phyloP scores from a whole-genome alignment of 2,888 invertebrate genomes.

The Tenthredo mesomela region DNA sequence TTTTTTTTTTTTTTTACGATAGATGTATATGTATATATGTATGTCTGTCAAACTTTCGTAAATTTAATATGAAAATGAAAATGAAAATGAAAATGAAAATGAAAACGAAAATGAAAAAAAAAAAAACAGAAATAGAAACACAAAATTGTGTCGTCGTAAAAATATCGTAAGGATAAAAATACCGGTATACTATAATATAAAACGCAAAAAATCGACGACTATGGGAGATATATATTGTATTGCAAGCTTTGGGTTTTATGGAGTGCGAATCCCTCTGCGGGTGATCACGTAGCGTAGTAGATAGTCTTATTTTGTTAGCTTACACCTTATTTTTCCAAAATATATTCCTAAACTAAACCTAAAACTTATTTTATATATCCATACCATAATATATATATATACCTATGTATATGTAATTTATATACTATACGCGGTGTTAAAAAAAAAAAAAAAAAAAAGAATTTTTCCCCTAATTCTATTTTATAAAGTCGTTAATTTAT shows the following conservation, averaged over 20 bases:
- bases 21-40: too few relatives aligned
- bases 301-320: too few relatives aligned
- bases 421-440: not conserved
- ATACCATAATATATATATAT: too few relatives aligned
- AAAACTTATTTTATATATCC: too few relatives aligned
- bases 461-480: not conserved
- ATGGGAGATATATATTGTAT: not conserved
- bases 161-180: not conserved
- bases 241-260: not conserved
- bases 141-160: not conserved
- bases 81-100: not conserved
- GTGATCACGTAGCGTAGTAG: not conserved
- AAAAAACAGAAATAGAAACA: not conserved
- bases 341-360: too few relatives aligned
- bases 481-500: not conserved
- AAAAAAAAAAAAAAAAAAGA: not conserved
- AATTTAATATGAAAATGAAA: not conserved
- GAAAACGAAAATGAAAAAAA: not conserved
- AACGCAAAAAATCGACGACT: not conserved
- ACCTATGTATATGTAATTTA: too few relatives aligned
- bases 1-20: not conserved
- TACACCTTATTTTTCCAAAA: too few relatives aligned
- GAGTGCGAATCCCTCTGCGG: not conserved
- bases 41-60: too few relatives aligned
- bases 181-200: not conserved